These are phyloP conservation scores for Tromatobia lineatoria DNA, from an alignment of 2,888 invertebrate species.

Conservation along the genomic window DNA sequence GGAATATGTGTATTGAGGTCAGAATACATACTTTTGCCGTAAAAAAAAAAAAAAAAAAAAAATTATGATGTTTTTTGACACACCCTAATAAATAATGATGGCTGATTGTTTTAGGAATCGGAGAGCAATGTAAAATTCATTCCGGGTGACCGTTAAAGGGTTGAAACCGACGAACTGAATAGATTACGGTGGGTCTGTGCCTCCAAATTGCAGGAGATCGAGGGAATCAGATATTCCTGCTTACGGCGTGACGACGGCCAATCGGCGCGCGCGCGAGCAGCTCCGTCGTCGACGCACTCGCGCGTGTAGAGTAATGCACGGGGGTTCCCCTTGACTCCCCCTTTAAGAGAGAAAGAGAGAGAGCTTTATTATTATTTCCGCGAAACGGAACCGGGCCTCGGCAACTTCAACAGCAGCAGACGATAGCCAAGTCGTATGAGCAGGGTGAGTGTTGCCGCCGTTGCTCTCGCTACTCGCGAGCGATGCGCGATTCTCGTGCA, in stretches of 20 bases:
- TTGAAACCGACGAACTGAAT: background rate
- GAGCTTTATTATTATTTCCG: conserved; percentile 78
- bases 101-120: background rate
- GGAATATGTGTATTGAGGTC: too few species aligned
- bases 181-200: background rate
- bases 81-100: too few species aligned
- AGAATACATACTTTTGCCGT: too few species aligned
- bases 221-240: conserved; percentile 72
- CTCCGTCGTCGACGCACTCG: conserved; percentile 18
- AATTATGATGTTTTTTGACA: too few species aligned
- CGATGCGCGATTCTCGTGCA: conserved; percentile 48
- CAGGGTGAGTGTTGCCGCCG: conserved; percentile 6
- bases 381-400: conserved; percentile 76
- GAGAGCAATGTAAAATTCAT: background rate
- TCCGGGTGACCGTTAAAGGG: background rate
- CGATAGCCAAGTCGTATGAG: conserved; percentile 6
- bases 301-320: conserved; percentile 23
- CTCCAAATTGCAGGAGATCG: conserved; percentile 65
- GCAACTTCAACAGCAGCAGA: conserved; percentile 41
- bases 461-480: conserved; percentile 24
- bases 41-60: too few species aligned
- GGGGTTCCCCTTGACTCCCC: conserved; percentile 24
- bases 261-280: background rate
- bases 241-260: conserved; percentile 71
- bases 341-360: conserved; percentile 4